A percentile compares a stretch with the other conserved stretches of the same genome.
Conservation (phyloP, 2,797 vertebrate species). For the Typhlichthys eigenmanni region DNA sequence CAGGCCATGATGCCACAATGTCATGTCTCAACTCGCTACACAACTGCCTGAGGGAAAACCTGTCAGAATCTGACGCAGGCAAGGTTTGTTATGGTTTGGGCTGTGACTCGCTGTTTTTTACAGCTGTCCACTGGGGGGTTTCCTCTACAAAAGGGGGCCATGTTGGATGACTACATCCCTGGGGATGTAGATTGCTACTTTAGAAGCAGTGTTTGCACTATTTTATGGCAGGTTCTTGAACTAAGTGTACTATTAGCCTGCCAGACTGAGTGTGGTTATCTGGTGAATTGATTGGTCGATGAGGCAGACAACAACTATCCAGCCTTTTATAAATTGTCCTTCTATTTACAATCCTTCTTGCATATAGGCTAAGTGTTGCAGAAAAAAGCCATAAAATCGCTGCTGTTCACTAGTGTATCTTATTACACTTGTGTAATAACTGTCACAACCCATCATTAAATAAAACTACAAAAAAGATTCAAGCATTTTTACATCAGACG, state of each 20-base stretch:
- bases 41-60: conserved; percentile 56
- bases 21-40: conserved; percentile 67
- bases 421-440: not conserved
- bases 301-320: too few relatives aligned
- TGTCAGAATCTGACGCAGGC: conserved; percentile 57
- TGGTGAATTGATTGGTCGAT: too few relatives aligned
- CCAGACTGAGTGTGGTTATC: too few relatives aligned
- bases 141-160: conserved; percentile 31
- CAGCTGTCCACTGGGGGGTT: conserved; percentile 51
- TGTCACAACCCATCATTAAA: not conserved
- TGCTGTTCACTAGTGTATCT: not conserved
- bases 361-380: too few relatives aligned
- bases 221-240: not conserved
- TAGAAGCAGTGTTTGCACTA: conserved; percentile 9
- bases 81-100: conserved; percentile 67
- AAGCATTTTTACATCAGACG: not conserved
- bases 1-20: conserved; percentile 25
- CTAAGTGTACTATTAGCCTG: too few relatives aligned
- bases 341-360: too few relatives aligned
- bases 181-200: conserved; percentile 21
- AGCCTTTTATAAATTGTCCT: too few relatives aligned
- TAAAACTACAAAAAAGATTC: not conserved
- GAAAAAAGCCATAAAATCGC: not conserved
- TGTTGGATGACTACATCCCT: conserved; percentile 26
- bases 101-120: conserved; percentile 64